Evolutionary conservation across 2,888 invertebrate species (phyloP), one percentile per base, ranked within the genome.

Genomic region (Pseudoips prasinana): DNA sequence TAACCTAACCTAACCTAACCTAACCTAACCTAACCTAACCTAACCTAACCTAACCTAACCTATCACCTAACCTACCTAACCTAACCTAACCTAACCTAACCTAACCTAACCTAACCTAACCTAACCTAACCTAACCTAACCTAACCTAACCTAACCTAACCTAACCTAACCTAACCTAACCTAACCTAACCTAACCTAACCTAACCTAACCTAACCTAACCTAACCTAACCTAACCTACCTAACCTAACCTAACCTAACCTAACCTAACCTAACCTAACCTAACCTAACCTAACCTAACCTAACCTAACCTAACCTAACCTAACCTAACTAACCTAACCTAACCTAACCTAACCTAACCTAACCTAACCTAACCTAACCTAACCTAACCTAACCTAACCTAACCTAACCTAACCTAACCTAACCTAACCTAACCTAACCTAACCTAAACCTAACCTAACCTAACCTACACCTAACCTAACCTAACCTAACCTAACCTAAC

Each of bases 21-120:
- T 36, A 36, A 36, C 35, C 36, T 36, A 36, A 36, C 36, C 36
- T 36, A 36, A 36, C 36, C 36, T 36, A 36, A 36, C 36, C 36
- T 36, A 36, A 36, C 36, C 36, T 36, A 34, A 34, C 34, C 34
- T 34, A 34, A 34, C 34, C 34, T 34, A 36, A 36, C 36, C 36
- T 36, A 36, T n/a, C n/a, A 36, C 36, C 36, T 36, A 36, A 37
- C 37, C 37, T 32, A 37, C 31, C 36, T 31, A 29, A 31, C 34
- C 36, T 30, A 27, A 26, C 36, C 36, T 38, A 38, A 39, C 33
- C 39, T 29, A 23, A 25, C 29, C 29, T 31, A 32, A 32, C 26
- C 32, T 32, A 33, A 33, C 28, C 28, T 32, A 38, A 31, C 32
- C 28, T 32, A 38, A 26, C 32, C 32, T 32, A 38, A 31, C 32